phyloP scores from a whole-genome alignment of 2,888 invertebrate species.

The Macrosoma leucophasiata region DNA sequence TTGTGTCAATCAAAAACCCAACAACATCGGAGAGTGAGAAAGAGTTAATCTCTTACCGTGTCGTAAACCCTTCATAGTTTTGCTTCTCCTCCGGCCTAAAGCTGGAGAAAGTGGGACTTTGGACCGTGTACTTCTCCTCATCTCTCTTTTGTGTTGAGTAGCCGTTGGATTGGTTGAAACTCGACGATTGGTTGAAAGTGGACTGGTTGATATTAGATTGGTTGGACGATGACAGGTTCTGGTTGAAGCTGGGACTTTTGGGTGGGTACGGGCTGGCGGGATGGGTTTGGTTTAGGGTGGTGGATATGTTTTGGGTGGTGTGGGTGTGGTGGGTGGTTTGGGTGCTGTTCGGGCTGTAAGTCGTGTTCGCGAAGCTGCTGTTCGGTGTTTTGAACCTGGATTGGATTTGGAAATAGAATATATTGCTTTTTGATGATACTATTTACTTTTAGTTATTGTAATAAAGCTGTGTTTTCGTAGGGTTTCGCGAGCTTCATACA shows the following conservation, averaged over 20 bases:
- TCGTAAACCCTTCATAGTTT: conserved; percentile 80
- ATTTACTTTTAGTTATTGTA: too few relatives aligned
- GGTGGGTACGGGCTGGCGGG: conserved; percentile 25
- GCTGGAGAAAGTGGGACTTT: conserved; percentile 60
- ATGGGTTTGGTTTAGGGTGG: conserved; percentile 39
- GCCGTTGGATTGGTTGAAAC: conserved; percentile 7
- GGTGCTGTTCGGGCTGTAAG: conserved; percentile 63
- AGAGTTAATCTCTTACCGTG: too few relatives aligned
- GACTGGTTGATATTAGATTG: too few relatives aligned
- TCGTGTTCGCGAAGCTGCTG: conserved; percentile 63
- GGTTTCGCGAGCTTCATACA: too few relatives aligned
- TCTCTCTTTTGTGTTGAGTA: conserved; percentile 31
- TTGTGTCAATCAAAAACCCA: too few relatives aligned
- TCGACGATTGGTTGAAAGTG: too few relatives aligned
- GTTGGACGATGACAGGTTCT: too few relatives aligned
- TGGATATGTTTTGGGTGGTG: conserved; percentile 35
- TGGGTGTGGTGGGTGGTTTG: conserved; percentile 42
- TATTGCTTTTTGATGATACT: too few relatives aligned
- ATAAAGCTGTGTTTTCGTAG: too few relatives aligned
- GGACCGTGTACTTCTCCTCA: conserved; percentile 48
- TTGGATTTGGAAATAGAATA: conserved; percentile 14
- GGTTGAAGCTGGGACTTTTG: too few relatives aligned
- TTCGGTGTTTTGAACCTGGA: conserved; percentile 56
- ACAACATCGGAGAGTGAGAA: too few relatives aligned
- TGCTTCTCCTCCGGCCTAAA: conserved; percentile 64